Evolutionary conservation across 1,140 invertebrate species (phyloP).

Genomic region (Sitobion miscanthi): DNA sequence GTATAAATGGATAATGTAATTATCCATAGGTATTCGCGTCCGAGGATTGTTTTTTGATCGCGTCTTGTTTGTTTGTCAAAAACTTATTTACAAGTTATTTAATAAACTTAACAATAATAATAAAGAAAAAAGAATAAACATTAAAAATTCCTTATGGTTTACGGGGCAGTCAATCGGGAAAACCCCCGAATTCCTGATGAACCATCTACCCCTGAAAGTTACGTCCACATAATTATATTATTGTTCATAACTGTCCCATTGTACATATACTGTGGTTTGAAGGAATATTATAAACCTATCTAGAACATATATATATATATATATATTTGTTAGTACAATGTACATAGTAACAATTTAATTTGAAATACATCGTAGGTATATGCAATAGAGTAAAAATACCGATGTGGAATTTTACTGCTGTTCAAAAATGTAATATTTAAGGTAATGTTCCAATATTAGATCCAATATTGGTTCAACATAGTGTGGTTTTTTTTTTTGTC

Average conservation of each 20-base stretch:
- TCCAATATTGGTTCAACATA: background rate
- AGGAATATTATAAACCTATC: background rate
- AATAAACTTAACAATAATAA: background rate
- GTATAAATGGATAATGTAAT: no score
- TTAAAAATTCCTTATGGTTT: background rate
- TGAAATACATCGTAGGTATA: background rate
- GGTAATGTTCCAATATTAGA: background rate
- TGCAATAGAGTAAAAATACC: background rate
- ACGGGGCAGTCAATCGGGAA: background rate
- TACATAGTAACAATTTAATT: background rate
- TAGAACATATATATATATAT: background rate
- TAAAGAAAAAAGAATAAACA: background rate
- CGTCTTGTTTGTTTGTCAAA: background rate
- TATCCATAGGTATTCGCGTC: background rate
- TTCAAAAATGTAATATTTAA: background rate
- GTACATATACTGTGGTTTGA: background rate
- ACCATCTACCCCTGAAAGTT: background rate
- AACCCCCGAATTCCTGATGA: background rate
- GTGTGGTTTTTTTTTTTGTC: background rate
- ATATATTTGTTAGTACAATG: no score
- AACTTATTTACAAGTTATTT: background rate
- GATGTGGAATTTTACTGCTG: background rate
- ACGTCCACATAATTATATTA: background rate
- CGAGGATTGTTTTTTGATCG: background rate
- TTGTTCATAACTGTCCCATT: background rate